phyloP scores from a whole-genome alignment of 2,797 vertebrate species.

The Lepus townsendii region DNA sequence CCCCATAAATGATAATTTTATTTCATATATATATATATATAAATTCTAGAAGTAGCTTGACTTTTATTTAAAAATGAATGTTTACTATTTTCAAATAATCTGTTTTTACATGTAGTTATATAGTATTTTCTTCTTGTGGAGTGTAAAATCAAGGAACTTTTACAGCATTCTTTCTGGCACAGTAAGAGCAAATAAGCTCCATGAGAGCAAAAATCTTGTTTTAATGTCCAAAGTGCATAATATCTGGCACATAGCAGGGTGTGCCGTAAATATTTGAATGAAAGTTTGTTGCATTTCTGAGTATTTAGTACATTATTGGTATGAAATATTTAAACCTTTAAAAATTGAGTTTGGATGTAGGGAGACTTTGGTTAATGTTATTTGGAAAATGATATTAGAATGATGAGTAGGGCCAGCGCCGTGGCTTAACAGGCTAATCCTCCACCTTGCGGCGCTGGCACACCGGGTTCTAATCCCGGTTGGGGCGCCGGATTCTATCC shows the following conservation, averaged over 20 bases:
- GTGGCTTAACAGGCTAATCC: too few relatives aligned
- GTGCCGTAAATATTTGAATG: conserved; percentile 37
- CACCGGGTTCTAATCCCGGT: too few relatives aligned
- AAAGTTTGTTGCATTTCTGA: conserved; percentile 22
- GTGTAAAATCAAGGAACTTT: not conserved
- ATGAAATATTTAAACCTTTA: conserved; percentile 61
- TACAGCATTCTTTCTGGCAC: not conserved
- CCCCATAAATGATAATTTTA: not conserved
- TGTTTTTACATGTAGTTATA: conserved; percentile 6
- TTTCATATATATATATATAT: not conserved
- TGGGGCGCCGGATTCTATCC: too few relatives aligned
- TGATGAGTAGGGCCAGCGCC: not conserved
- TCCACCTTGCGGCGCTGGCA: too few relatives aligned
- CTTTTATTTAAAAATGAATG: conserved; percentile 58
- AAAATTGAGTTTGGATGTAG: conserved; percentile 15
- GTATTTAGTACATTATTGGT: not conserved
- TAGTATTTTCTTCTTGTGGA: not conserved
- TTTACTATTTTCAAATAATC: conserved; percentile 52
- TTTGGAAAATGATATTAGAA: conserved; percentile 21
- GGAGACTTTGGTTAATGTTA: not conserved
- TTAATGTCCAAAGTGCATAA: not conserved
- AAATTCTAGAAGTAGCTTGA: conserved; percentile 51
- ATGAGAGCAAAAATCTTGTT: not conserved
- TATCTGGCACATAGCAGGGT: not conserved
- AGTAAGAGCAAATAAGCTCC: conserved; percentile 11